Conservation (phyloP, 2,888 invertebrate genomes). For the Teinopalpus imperialis region DNA sequence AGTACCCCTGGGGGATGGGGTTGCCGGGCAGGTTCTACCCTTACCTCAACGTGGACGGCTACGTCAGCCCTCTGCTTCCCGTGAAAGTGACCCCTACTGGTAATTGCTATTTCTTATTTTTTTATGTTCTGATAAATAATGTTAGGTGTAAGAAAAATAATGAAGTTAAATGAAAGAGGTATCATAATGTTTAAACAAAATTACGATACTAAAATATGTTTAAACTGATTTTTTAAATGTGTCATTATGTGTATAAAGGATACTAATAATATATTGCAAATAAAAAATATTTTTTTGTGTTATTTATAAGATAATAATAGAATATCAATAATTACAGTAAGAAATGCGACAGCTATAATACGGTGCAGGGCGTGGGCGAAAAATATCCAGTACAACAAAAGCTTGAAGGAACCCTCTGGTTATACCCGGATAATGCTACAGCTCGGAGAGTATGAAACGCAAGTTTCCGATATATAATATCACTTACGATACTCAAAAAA, state of each 20-base stretch:
- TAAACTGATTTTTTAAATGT: too few species aligned
- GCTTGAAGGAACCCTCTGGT: conserved; percentile 63
- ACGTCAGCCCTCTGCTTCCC: conserved; percentile 82
- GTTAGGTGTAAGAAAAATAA: too few species aligned
- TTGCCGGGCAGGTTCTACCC: conserved; percentile 84
- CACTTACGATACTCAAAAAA: background rate
- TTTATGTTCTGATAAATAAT: too few species aligned
- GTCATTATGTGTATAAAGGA: too few species aligned
- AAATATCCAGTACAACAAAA: conserved; percentile 82
- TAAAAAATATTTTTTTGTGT: too few species aligned
- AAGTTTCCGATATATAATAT: background rate
- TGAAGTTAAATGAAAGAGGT: too few species aligned
- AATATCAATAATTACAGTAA: conserved; percentile 44
- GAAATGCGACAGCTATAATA: conserved; percentile 41
- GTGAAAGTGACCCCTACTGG: conserved; percentile 67
- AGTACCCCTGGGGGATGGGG: conserved; percentile 78
- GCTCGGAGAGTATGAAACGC: conserved; percentile 35
- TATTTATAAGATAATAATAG: too few species aligned
- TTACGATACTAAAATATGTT: too few species aligned
- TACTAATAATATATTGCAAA: too few species aligned
- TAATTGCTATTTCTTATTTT: too few species aligned
- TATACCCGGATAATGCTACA: conserved; percentile 56
- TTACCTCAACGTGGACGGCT: conserved; percentile 68
- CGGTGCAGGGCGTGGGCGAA: conserved; percentile 87
- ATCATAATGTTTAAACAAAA: too few species aligned